phyloP scores from a whole-genome alignment of 2,113 vertebrate species.

The Xerus inauris region DNA sequence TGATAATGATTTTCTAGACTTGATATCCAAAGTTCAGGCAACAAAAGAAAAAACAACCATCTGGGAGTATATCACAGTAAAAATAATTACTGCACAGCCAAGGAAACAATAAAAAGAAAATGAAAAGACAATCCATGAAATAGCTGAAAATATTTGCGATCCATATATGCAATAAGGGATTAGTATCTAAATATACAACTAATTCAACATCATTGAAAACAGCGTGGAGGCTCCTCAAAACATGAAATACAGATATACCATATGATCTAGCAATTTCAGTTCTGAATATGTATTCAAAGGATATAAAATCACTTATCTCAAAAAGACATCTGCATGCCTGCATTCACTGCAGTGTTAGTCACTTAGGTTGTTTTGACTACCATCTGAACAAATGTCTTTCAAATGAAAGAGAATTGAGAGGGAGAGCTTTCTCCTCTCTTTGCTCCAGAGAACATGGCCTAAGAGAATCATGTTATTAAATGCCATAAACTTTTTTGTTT shows the following conservation, averaged over 20 bases:
- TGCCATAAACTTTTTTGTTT: background rate
- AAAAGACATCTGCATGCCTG: background rate
- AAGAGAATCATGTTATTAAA: background rate
- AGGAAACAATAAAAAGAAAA: background rate
- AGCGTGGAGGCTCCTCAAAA: background rate
- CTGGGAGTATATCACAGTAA: background rate
- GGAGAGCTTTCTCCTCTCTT: background rate
- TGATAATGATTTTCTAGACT: background rate
- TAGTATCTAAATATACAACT: background rate
- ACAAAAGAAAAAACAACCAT: background rate
- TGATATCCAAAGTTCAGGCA: too few relatives aligned
- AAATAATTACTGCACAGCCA: background rate
- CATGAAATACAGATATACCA: background rate
- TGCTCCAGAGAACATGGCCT: background rate
- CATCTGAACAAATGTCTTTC: background rate
- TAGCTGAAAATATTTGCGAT: background rate
- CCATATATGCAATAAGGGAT: background rate
- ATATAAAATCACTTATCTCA: background rate
- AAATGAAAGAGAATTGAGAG: conserved; percentile 42
- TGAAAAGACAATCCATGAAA: too few relatives aligned
- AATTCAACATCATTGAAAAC: background rate
- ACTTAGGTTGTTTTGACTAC: background rate
- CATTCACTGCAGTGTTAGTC: background rate
- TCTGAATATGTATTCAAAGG: background rate
- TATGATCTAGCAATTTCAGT: background rate